Evolutionary conservation across 2,113 vertebrate species (phyloP).

Genomic region (Edolisoma coerulescens): DNA sequence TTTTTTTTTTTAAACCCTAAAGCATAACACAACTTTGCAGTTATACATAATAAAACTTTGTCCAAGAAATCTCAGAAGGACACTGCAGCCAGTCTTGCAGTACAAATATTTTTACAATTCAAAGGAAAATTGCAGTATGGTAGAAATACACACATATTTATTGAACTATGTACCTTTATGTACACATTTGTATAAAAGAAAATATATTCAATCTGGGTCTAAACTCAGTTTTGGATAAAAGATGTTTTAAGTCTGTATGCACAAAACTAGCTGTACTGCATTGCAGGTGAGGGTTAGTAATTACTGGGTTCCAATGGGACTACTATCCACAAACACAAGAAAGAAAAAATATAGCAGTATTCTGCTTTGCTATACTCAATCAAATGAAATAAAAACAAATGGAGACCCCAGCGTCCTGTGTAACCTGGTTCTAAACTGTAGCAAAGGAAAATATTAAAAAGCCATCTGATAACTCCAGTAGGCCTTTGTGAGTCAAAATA

Average conservation of each 20-base stretch:
- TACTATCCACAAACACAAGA: not conserved
- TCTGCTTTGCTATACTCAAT: not conserved
- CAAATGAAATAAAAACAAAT: not conserved
- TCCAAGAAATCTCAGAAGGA: not conserved
- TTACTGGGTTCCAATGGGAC: not conserved
- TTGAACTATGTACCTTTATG: not conserved
- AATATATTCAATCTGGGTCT: not conserved
- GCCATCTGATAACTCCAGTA: not conserved
- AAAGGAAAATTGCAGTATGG: not conserved
- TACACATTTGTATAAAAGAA: not conserved
- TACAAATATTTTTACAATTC: not conserved
- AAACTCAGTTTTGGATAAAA: not conserved
- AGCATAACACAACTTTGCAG: not conserved
- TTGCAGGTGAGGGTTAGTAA: not conserved
- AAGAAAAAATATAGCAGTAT: not conserved
- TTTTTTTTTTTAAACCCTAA: not conserved
- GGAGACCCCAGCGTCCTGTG: not conserved
- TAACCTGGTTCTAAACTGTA: not conserved
- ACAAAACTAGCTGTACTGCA: not conserved
- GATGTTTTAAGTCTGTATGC: not conserved
- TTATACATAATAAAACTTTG: not conserved
- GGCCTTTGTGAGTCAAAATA: not conserved
- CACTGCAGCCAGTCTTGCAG: not conserved
- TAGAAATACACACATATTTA: not conserved
- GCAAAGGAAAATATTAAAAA: not conserved